Evolutionary conservation across 2,113 vertebrate species (phyloP).

Genomic region (Gnathonemus echidnorhynchus): DNA sequence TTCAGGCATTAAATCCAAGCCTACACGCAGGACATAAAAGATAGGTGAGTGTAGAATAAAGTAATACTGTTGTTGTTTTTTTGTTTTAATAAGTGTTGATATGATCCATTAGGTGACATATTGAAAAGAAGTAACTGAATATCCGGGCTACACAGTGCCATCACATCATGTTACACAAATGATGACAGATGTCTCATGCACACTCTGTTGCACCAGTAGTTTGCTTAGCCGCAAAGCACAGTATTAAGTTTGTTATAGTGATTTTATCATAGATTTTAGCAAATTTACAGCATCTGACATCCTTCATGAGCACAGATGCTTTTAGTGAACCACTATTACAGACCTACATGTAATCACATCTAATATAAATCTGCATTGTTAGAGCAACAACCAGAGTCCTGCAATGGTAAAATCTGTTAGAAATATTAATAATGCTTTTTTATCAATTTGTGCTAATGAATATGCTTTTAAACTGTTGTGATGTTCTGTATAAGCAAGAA

Average conservation of each 20-base stretch:
- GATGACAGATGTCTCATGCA: background rate
- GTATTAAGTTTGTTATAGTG: background rate
- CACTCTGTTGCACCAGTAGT: background rate
- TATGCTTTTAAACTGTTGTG: background rate
- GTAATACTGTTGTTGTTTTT: background rate
- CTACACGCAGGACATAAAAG: background rate
- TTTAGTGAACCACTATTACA: background rate
- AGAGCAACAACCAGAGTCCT: background rate
- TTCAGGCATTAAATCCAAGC: background rate
- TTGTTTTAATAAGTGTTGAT: background rate
- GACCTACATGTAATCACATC: background rate
- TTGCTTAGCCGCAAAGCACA: background rate
- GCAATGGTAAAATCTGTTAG: background rate
- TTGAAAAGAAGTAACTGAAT: background rate
- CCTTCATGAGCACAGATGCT: background rate
- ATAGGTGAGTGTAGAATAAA: background rate
- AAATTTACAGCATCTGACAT: background rate
- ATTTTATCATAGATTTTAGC: background rate
- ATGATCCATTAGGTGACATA: background rate
- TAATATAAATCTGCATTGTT: background rate
- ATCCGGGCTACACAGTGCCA: background rate
- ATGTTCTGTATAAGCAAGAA: background rate
- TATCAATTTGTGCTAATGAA: background rate
- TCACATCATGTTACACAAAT: background rate
- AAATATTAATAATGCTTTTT: background rate